Evolutionary conservation across 2,888 invertebrate species (phyloP).

Genomic region (Danaus chrysippus): DNA sequence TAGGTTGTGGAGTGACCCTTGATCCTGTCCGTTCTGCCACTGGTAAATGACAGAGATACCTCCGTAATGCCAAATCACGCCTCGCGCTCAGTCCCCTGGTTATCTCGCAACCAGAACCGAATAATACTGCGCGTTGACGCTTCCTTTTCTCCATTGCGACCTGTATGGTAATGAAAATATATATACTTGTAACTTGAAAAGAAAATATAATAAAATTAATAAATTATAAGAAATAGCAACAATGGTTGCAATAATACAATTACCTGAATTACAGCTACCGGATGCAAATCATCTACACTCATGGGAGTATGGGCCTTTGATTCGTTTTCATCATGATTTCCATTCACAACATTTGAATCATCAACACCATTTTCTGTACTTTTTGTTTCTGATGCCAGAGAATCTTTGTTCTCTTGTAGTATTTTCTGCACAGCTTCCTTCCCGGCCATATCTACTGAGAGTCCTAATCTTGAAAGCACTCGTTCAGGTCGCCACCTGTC

Average conservation of each 20-base stretch:
- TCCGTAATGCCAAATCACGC: constrained; percentile 85
- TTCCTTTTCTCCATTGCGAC: constrained; percentile 80
- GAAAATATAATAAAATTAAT: not conserved
- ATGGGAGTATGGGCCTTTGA: constrained; percentile 40
- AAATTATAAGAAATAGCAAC: not conserved
- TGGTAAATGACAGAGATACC: constrained; percentile 84
- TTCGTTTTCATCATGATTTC: constrained; percentile 43
- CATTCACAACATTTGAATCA: constrained; percentile 49
- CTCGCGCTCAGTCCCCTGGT: constrained; percentile 89
- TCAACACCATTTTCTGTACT: constrained; percentile 39
- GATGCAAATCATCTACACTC: constrained; percentile 62
- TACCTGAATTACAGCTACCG: constrained; percentile 78
- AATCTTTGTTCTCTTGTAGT: constrained; percentile 55
- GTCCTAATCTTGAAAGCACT: constrained; percentile 88
- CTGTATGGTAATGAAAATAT: constrained; percentile 51
- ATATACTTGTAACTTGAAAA: constrained; percentile 7
- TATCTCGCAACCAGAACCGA: constrained; percentile 86
- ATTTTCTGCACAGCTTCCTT: constrained; percentile 64
- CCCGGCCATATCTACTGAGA: constrained; percentile 89
- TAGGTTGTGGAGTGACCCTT: constrained; percentile 64
- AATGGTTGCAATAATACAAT: not conserved
- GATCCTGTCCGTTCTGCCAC: constrained; percentile 79
- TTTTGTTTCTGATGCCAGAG: constrained; percentile 42
- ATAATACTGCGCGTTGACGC: constrained; percentile 82
- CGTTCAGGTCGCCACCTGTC: constrained; percentile 90